Conservation (phyloP, 2,113 vertebrate species). For the Lynx canadensis region DNA sequence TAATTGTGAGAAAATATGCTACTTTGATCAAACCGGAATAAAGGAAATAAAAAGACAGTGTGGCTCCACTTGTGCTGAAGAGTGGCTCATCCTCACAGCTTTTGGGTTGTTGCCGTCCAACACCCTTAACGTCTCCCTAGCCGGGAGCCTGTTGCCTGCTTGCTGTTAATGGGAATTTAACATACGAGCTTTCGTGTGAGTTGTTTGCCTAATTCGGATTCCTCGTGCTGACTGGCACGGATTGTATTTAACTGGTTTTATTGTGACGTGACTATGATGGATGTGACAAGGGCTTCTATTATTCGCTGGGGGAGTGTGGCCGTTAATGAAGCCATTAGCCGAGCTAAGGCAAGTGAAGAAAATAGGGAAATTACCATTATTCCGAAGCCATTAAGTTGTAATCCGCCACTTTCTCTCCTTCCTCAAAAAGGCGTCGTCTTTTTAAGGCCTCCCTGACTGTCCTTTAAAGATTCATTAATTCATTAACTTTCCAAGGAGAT, state of each 20-base stretch:
- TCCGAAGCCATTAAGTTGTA: constrained; percentile 92
- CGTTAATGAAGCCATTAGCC: constrained; percentile 94
- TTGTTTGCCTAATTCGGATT: constrained; percentile 84
- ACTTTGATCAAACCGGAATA: constrained; percentile 73
- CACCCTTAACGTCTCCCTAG: constrained; percentile 70
- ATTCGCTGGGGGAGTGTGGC: constrained; percentile 88
- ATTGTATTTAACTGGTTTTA: constrained; percentile 90
- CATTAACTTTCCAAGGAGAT: constrained; percentile 92
- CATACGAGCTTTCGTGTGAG: constrained; percentile 77
- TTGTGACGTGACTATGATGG: constrained; percentile 91
- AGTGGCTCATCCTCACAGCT: constrained; percentile 58
- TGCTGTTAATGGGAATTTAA: constrained; percentile 79
- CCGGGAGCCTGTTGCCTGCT: constrained; percentile 78
- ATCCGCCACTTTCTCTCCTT: constrained; percentile 90
- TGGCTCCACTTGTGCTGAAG: constrained; percentile 70
- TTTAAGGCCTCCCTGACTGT: constrained; percentile 87
- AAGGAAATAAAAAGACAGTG: constrained; percentile 65
- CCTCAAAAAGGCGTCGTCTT: constrained; percentile 87
- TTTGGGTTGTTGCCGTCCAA: constrained; percentile 69
- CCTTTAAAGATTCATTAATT: constrained; percentile 93
- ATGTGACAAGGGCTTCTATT: constrained; percentile 89
- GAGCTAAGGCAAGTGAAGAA: constrained; percentile 90
- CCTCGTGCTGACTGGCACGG: constrained; percentile 77
- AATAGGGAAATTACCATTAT: constrained; percentile 93
- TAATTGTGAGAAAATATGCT: constrained; percentile 80